Conservation (phyloP, 2,797 vertebrate genomes). For the Mycteria americana region DNA sequence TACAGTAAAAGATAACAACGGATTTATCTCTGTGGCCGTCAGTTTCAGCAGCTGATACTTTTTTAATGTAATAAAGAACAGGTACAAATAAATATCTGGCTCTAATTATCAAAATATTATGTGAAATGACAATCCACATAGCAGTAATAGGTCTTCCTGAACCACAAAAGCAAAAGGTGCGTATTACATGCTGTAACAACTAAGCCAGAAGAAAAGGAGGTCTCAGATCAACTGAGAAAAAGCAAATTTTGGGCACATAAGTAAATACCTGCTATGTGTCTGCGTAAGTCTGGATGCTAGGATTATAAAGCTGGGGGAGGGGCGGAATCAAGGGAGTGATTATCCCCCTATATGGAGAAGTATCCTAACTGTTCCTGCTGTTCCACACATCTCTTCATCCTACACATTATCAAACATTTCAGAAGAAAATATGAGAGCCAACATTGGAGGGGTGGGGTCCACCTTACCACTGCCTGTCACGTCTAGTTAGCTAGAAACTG, state of each 20-base stretch:
- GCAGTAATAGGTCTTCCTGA: background rate
- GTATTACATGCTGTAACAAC: background rate
- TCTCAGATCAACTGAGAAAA: background rate
- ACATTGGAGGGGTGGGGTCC: background rate
- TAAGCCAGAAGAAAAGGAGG: background rate
- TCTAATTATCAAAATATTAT: background rate
- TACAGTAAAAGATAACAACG: background rate
- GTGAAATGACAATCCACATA: background rate
- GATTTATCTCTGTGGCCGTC: background rate
- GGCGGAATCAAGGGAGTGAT: background rate
- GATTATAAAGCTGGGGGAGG: background rate
- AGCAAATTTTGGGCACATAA: background rate
- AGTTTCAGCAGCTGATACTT: background rate
- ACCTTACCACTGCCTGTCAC: background rate
- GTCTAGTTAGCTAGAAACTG: background rate
- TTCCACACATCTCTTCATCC: background rate
- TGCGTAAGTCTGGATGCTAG: background rate
- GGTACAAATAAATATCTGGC: background rate
- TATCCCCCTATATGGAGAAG: background rate
- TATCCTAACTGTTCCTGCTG: background rate
- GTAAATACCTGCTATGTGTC: background rate
- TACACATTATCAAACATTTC: background rate
- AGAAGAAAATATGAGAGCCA: background rate
- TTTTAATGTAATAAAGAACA: background rate
- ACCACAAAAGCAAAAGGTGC: background rate